Evolutionary conservation across 2,113 vertebrate genomes (phyloP).

Genomic region (Peromyscus maniculatus): DNA sequence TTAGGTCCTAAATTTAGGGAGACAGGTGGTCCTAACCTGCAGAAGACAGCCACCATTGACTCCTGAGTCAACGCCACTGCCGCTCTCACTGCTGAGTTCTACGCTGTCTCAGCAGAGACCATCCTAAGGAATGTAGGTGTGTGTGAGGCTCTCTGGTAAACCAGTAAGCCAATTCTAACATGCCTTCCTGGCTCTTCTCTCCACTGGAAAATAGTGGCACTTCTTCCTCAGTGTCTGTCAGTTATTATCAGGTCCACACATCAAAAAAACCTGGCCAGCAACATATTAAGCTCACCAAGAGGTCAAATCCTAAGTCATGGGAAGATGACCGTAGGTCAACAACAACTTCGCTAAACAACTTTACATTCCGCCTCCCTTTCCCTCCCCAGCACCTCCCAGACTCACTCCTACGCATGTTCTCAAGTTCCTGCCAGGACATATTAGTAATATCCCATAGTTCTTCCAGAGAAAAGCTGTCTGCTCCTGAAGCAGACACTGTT

Average conservation of each 20-base stretch:
- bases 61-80: neutral
- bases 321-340: neutral
- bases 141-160: neutral
- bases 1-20: neutral
- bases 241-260: neutral
- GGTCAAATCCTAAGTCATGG: neutral
- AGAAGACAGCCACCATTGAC: neutral
- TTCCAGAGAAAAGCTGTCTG: conserved; percentile 23
- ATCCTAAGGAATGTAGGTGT: neutral
- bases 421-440: neutral
- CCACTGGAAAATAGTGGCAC: neutral
- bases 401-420: neutral
- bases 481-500: neutral
- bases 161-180: neutral
- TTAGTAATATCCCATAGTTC: neutral
- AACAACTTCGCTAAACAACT: neutral
- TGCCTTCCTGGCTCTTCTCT: neutral
- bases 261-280: neutral
- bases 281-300: neutral
- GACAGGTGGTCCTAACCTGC: neutral
- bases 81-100: neutral
- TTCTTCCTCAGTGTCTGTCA: neutral
- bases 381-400: neutral
- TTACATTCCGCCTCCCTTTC: neutral
- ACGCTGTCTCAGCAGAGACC: neutral